A percentile compares a stretch with the other conserved stretches of the same genome.
Evolutionary conservation across 2,888 invertebrate species (phyloP).

Genomic region (Serrognathus titanus): DNA sequence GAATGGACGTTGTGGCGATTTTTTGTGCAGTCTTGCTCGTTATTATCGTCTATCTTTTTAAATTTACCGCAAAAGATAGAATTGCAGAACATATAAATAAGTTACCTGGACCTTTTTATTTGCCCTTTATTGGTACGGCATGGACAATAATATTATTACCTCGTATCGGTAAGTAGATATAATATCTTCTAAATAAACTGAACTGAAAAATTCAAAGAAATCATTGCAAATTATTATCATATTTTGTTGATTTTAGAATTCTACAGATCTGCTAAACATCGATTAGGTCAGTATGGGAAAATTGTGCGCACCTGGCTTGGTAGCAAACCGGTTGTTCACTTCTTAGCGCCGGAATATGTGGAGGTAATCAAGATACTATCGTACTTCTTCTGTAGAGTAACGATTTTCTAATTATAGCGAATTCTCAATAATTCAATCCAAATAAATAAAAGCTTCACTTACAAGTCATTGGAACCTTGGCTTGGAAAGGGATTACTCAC

Average conservation of each 20-base stretch:
- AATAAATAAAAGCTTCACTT: constrained; percentile 4
- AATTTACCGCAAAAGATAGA: neutral
- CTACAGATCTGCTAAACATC: neutral
- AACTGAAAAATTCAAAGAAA: no score
- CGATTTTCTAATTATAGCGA: neutral
- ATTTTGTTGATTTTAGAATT: neutral
- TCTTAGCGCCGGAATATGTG: constrained; percentile 31
- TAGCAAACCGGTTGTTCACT: constrained; percentile 26
- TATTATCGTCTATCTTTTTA: neutral
- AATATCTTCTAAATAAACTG: no score
- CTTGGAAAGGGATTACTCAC: constrained; percentile 11
- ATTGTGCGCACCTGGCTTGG: constrained; percentile 32
- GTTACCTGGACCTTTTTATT: neutral
- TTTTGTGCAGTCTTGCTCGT: neutral
- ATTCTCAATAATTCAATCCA: constrained; percentile 6
- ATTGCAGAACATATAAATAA: neutral
- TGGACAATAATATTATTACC: neutral
- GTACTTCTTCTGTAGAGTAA: neutral
- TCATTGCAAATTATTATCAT: neutral
- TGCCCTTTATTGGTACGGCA: constrained; percentile 5
- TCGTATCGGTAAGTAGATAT: constrained; percentile 4
- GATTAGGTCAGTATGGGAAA: constrained; percentile 13
- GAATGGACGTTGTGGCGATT: neutral
- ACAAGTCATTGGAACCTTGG: constrained; percentile 3
- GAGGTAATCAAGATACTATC: constrained; percentile 24